Base-by-base conservation (phyloP, 2,113 vertebrate species). In the Thryonomys swinderianus region DNA sequence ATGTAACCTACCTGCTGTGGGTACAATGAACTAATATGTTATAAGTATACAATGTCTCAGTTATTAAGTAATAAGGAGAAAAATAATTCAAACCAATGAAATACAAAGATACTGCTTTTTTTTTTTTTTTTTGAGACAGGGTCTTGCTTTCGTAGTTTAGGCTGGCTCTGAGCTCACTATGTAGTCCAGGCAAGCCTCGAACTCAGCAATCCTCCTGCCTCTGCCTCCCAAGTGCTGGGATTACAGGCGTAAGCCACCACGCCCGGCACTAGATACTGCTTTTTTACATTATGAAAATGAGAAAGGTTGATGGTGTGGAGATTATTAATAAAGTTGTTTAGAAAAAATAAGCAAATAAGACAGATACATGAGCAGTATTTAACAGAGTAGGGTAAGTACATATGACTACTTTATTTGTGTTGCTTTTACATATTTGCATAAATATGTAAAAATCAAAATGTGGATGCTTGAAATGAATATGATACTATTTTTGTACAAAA, bases 401-500 rank as follows among this genome's bases (percentile, higher is more conserved):
- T 59, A 25, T 66, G 71, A 80, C 66, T 61, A 37, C 0, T 80
- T 61, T 61, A 59, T 40, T 85, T 40, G 67, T 88, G 7, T 71
- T 42, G 30, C 0, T 76, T 40, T 34, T 90, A n/a, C n/a, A n/a
- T n/a, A n/a, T n/a, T n/a, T 85, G 21, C 59, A 82, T n/a, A 93
- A 93, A 8, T 32, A 82, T 45, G 42, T 6, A 32, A 90, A 64
- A 89, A 69, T 3, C 45, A 48, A 1, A n/a, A n/a, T n/a, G n/a
- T n/a, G n/a, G n/a, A 69, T 27, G 91, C 14, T 37, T 53, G 27
- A 27, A 14, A 88, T n/a, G 34, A 27, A 91, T 32, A 4, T 45
- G 81, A 71, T n/a, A 23, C 85, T 51, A 14, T 78, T 95, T 92
- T 89, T 5, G 34, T 12, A 74, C 48, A 48, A 86, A 34, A 84